These are phyloP conservation scores for Dendrocincla fuliginosa DNA, from an alignment of 2,797 vertebrate genomes.

Conservation along the genomic window DNA sequence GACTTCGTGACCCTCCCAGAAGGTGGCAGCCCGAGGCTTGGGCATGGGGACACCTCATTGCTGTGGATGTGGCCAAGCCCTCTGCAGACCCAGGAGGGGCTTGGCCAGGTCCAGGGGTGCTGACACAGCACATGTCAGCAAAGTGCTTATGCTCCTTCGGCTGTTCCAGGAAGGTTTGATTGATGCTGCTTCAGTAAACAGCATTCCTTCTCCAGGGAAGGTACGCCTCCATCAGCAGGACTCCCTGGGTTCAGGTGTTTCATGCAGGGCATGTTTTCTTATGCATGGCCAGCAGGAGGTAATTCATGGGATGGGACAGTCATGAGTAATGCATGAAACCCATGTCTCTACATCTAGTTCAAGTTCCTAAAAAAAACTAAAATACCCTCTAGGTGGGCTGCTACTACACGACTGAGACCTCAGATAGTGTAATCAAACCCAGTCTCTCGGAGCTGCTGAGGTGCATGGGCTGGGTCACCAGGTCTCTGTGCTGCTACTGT, in stretches of 20 bases:
- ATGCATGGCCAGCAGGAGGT: neutral
- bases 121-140: neutral
- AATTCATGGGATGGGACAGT: neutral
- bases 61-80: neutral
- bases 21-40: neutral
- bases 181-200: neutral
- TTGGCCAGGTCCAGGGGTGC: neutral
- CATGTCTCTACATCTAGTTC: neutral
- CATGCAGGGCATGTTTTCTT: neutral
- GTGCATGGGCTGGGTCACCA: neutral
- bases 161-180: neutral
- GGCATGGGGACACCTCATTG: neutral
- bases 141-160: neutral
- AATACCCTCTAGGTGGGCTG: neutral
- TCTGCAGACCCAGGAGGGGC: neutral
- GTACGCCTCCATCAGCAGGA: accelerated
- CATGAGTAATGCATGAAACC: neutral
- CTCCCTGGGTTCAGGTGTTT: neutral
- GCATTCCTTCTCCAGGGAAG: neutral
- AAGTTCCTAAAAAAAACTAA: neutral
- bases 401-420: accelerated
- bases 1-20: neutral
- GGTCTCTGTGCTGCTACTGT: neutral
- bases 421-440: neutral
- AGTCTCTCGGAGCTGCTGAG: accelerated